Conservation (phyloP, 2,113 vertebrate genomes). For the Chaenogobius annularis region DNA sequence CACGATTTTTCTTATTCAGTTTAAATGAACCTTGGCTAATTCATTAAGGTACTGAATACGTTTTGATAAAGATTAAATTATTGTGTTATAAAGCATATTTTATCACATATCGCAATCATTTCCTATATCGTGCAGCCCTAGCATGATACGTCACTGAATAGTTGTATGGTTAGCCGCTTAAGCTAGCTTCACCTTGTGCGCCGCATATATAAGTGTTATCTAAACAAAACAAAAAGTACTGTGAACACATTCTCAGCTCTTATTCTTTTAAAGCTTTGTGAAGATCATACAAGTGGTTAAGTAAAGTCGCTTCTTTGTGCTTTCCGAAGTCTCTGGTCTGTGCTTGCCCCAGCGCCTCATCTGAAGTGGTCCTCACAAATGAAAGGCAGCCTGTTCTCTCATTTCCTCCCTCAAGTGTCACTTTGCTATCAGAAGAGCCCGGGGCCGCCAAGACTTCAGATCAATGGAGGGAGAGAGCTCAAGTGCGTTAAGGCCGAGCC, state of each 20-base stretch:
- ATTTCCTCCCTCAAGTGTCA: constrained; percentile 66
- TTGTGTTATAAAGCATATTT: too few relatives aligned
- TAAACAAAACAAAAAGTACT: not conserved
- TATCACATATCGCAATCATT: too few relatives aligned
- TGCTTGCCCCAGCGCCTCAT: constrained; percentile 26
- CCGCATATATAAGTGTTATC: not conserved
- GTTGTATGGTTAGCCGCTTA: not conserved
- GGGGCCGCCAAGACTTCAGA: constrained; percentile 44
- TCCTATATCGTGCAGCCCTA: too few relatives aligned
- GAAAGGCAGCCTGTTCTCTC: constrained; percentile 59
- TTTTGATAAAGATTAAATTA: too few relatives aligned
- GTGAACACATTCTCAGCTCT: not conserved
- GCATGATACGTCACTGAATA: not conserved
- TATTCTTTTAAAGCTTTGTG: not conserved
- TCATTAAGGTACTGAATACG: too few relatives aligned
- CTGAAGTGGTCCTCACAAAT: constrained; percentile 52
- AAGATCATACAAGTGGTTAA: constrained; percentile 11
- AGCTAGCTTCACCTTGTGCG: not conserved
- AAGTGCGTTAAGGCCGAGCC: not conserved
- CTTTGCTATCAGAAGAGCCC: constrained; percentile 65
- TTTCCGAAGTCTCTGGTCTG: constrained; percentile 30
- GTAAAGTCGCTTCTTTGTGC: constrained; percentile 60
- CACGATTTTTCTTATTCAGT: too few relatives aligned
- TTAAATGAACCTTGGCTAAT: too few relatives aligned
- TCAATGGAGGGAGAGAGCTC: constrained; percentile 48